A percentile compares a stretch with the other conserved stretches of the same genome.
These are phyloP conservation scores for Piliocolobus tephrosceles DNA, from an alignment of 2,113 vertebrate species.

Conservation along the genomic window DNA sequence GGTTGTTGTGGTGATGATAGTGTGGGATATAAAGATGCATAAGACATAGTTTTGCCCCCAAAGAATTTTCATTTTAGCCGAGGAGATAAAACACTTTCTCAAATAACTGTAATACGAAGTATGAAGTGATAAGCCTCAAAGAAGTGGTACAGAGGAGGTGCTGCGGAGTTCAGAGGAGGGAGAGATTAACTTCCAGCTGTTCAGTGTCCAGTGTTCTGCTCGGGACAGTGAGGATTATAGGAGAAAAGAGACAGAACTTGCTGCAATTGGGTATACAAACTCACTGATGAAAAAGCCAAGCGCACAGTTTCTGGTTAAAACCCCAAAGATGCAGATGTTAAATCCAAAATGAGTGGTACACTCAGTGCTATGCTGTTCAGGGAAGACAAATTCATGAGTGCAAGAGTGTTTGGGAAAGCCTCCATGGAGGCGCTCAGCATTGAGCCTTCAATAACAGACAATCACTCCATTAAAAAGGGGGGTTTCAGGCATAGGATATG, in stretches of 20 bases:
- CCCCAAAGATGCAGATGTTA: background rate
- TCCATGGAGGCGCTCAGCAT: background rate
- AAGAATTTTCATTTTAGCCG: conserved; percentile 2
- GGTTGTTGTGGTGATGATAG: background rate
- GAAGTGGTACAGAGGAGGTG: background rate
- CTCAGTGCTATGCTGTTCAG: background rate
- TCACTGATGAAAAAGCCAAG: background rate
- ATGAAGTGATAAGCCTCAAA: conserved; percentile 20
- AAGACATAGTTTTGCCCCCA: background rate
- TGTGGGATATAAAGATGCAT: background rate
- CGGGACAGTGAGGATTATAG: background rate
- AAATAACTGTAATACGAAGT: background rate
- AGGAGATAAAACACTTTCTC: conserved; percentile 9
- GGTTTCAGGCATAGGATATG: background rate
- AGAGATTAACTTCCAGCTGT: conserved; percentile 28
- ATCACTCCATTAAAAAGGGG: background rate
- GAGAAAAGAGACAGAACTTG: background rate
- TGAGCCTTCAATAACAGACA: background rate
- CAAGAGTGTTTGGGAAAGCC: background rate
- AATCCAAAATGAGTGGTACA: background rate
- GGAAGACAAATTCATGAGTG: background rate
- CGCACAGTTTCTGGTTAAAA: conserved; percentile 18
- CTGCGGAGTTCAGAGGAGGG: background rate
- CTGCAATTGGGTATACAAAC: background rate
- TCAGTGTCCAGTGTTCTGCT: background rate